phyloP scores from a whole-genome alignment of 2,888 invertebrate species.

The Dasysyrphus tricinctus region DNA sequence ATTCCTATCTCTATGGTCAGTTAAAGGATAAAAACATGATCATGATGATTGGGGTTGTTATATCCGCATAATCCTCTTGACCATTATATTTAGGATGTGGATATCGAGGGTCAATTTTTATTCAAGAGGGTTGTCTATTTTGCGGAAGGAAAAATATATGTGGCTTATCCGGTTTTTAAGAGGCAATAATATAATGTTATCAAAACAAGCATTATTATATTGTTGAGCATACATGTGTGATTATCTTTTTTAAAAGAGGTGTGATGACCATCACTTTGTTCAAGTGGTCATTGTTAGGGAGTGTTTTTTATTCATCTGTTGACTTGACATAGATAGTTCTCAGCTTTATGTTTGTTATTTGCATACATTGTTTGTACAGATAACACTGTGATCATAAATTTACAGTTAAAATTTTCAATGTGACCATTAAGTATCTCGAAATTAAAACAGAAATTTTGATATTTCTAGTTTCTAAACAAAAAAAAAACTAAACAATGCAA shows the following conservation, averaged over 20 bases:
- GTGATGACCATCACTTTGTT: conserved; percentile 51
- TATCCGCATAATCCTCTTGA: conserved; percentile 58
- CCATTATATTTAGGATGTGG: conserved; percentile 34
- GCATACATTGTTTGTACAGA: too few species aligned
- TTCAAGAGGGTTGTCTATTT: conserved; percentile 47
- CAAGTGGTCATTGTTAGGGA: conserved; percentile 46
- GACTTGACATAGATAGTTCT: not conserved
- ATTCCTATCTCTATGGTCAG: conserved; percentile 17
- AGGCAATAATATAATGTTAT: conserved; percentile 51
- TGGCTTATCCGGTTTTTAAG: conserved; percentile 38
- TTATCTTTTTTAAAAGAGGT: conserved; percentile 51
- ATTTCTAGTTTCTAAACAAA: too few species aligned
- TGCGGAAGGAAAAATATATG: conserved; percentile 31
- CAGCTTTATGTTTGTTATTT: too few species aligned
- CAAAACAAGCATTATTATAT: conserved; percentile 34
- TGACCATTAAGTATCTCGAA: too few species aligned
- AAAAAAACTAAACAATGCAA: too few species aligned
- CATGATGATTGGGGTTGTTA: conserved; percentile 65
- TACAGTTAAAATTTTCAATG: too few species aligned
- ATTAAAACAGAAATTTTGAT: too few species aligned
- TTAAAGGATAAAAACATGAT: conserved; percentile 11
- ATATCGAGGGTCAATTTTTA: conserved; percentile 36
- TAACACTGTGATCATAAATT: too few species aligned
- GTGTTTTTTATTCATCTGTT: not conserved
- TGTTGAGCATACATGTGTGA: conserved; percentile 18